Evolutionary conservation across 2,888 invertebrate species (phyloP).

Genomic region (Athalia rosae): DNA sequence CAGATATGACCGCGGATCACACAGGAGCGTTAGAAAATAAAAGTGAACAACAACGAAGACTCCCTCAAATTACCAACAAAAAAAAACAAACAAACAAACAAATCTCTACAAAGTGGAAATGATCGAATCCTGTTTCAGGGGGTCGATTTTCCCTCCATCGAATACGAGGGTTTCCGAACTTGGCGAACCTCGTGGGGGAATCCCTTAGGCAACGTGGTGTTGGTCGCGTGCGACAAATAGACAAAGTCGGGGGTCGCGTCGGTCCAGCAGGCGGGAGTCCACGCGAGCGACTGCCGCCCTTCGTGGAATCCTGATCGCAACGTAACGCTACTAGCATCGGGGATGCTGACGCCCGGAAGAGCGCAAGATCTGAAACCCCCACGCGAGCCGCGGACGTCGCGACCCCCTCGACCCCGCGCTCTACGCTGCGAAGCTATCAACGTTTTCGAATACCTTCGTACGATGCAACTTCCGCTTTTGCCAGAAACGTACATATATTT

Average conservation of each 20-base stretch:
- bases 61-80: background rate
- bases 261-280: conserved; percentile 66
- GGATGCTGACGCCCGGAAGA: conserved; percentile 71
- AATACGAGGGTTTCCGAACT: background rate
- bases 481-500: too few species aligned
- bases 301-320: conserved; percentile 50
- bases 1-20: background rate
- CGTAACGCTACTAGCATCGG: conserved; percentile 54
- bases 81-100: background rate
- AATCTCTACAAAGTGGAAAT: too few species aligned
- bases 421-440: conserved; percentile 30
- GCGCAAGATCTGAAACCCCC: conserved; percentile 70
- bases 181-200: conserved; percentile 10
- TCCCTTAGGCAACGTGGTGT: conserved; percentile 20
- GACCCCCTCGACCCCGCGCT: conserved; percentile 47
- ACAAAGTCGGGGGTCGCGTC: conserved; percentile 44
- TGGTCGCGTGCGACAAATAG: background rate
- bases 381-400: conserved; percentile 57
- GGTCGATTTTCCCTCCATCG: background rate
- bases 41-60: background rate
- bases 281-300: conserved; percentile 70
- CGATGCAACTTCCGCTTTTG: background rate
- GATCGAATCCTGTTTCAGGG: too few species aligned
- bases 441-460: conserved; percentile 1
- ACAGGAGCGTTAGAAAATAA: background rate